Evolutionary conservation across 1,140 invertebrate genomes (phyloP).

Genomic region (Teleopsis dalmanni): DNA sequence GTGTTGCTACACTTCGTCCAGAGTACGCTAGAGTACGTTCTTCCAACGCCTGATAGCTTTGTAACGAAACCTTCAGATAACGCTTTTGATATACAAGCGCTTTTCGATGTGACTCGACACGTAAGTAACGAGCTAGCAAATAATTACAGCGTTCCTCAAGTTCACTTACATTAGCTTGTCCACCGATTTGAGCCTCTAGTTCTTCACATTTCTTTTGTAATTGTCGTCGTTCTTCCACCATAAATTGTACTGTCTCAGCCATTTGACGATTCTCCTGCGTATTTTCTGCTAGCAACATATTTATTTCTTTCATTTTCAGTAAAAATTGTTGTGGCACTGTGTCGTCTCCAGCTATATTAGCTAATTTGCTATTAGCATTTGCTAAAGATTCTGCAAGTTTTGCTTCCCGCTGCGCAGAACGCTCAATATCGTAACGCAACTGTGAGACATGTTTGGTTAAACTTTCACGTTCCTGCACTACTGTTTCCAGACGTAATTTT

Average conservation of each 20-base stretch:
- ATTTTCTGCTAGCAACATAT: slow-evolving; percentile 44
- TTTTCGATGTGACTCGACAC: slow-evolving; percentile 72
- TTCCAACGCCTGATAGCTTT: slow-evolving; percentile 55
- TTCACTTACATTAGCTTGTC: slow-evolving; percentile 23
- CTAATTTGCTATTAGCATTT: slow-evolving; percentile 29
- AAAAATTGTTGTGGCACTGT: slow-evolving; percentile 45
- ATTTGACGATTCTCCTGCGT: slow-evolving; percentile 49
- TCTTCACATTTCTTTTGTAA: slow-evolving; percentile 44
- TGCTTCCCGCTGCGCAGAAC: slow-evolving; percentile 30
- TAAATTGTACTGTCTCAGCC: slow-evolving; percentile 45
- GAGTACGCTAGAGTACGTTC: slow-evolving; percentile 25
- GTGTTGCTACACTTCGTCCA: slow-evolving; percentile 10
- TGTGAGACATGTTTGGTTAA: slow-evolving; percentile 27
- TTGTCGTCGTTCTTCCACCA: slow-evolving; percentile 44
- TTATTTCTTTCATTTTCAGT: slow-evolving; percentile 51
- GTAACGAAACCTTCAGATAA: slow-evolving; percentile 65
- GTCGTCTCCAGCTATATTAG: slow-evolving; percentile 27
- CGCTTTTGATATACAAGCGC: slow-evolving; percentile 78
- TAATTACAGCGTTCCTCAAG: slow-evolving; percentile 49
- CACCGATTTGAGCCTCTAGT: slow-evolving; percentile 29
- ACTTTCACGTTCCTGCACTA: slow-evolving; percentile 22
- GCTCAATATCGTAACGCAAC: slow-evolving; percentile 33
- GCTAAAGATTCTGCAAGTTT: slow-evolving; percentile 34
- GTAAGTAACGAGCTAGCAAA: slow-evolving; percentile 66
- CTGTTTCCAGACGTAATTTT: slow-evolving; percentile 18